Evolutionary conservation across 2,113 vertebrate species (phyloP).

Genomic region (Glaucidium brasilianum): DNA sequence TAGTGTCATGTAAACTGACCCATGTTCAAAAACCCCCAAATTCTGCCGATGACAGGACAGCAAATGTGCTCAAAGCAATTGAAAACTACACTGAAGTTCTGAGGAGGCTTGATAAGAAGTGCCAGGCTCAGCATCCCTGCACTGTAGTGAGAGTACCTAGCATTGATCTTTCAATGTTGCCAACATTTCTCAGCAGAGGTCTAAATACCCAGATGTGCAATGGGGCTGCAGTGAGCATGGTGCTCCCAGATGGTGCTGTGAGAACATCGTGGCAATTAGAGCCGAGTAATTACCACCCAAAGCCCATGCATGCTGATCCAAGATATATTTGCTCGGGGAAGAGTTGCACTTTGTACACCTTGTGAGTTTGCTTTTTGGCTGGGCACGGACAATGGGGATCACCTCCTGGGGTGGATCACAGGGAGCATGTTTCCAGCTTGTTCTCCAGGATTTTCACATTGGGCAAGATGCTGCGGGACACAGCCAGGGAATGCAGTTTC

Average conservation of each 20-base stretch:
- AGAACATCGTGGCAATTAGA: not conserved
- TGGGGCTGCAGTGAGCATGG: accelerated
- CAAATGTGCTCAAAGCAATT: conserved; percentile 23
- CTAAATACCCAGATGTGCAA: not conserved
- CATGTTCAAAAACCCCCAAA: not conserved
- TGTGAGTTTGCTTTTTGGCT: not conserved
- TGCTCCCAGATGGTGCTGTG: accelerated
- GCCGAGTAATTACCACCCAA: not conserved
- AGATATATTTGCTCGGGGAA: not conserved
- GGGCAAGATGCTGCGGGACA: not conserved
- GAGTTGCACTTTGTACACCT: no score
- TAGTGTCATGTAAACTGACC: not conserved
- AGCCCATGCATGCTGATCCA: not conserved
- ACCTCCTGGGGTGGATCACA: not conserved
- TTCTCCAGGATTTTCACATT: not conserved
- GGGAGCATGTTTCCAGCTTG: not conserved
- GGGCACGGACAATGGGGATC: accelerated
- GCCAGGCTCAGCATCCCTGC: conserved; percentile 5
- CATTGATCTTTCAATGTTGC: not conserved
- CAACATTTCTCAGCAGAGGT: not conserved
- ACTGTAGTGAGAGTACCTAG: not conserved
- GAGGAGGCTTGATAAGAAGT: not conserved
- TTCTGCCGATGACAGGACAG: not conserved
- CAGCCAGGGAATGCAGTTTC: not conserved
- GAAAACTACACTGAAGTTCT: conserved; percentile 31